These are phyloP conservation scores for Zeuzera pyrina DNA, from an alignment of 2,888 invertebrate species.

Conservation along the genomic window DNA sequence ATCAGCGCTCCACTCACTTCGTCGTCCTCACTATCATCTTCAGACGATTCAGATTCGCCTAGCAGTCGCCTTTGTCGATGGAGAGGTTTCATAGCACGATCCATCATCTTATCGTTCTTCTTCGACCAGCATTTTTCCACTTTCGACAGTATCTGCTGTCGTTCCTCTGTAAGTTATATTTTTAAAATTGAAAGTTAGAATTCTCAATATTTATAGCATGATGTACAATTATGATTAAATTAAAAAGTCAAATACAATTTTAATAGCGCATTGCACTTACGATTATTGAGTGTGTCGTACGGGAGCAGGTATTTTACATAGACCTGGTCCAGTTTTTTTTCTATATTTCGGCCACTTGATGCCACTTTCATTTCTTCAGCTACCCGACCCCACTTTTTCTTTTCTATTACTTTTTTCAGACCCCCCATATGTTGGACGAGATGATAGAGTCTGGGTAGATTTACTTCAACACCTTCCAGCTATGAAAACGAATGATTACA, in stretches of 20 bases:
- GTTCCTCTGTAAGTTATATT: slow-evolving; percentile 82
- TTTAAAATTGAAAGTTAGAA: background rate
- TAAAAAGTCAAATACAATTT: background rate
- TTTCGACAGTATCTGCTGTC: slow-evolving; percentile 79
- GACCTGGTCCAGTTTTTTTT: slow-evolving; percentile 88
- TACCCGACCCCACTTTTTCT: slow-evolving; percentile 90
- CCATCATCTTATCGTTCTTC: slow-evolving; percentile 60
- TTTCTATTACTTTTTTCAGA: slow-evolving; percentile 87
- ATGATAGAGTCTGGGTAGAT: slow-evolving; percentile 88
- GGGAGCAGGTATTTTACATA: slow-evolving; percentile 93
- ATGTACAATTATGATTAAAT: background rate
- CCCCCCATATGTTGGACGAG: slow-evolving; percentile 90
- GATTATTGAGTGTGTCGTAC: slow-evolving; percentile 86
- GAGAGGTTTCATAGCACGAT: slow-evolving; percentile 41
- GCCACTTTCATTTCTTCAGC: slow-evolving; percentile 88
- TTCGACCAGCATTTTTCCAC: slow-evolving; percentile 84
- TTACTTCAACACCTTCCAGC: slow-evolving; percentile 94
- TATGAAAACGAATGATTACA: slow-evolving; percentile 41
- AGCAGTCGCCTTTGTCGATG: slow-evolving; percentile 31
- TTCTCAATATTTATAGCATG: background rate
- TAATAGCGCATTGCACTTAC: slow-evolving; percentile 42
- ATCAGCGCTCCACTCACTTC: slow-evolving; percentile 40
- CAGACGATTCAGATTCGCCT: slow-evolving; percentile 34
- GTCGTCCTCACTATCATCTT: slow-evolving; percentile 45
- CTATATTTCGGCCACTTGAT: slow-evolving; percentile 83